Evolutionary conservation across 2,113 vertebrate genomes (phyloP), one percentile per base, ranked within the genome.

Genomic region (Hemibagrus wyckioides): DNA sequence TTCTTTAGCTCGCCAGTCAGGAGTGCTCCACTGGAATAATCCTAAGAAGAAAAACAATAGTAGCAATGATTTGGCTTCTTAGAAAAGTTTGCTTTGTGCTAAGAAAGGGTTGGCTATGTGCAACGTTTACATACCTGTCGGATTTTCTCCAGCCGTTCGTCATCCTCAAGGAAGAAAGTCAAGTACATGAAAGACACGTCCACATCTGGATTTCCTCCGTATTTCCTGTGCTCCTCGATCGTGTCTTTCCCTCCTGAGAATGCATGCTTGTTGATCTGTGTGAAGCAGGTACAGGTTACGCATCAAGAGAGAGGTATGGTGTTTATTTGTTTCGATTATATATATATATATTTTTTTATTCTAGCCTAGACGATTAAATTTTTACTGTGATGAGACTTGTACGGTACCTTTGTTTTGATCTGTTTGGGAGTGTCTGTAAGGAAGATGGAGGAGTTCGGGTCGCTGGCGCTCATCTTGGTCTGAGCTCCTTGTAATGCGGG

Each of bases 391-490:
- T n/a, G n/a, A 23, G 63, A 4, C 33, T 21, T 33, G 41, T 17
- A n/a, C 19, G 3, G 39, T 85, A 99, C 98, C 97, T 99, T 99
- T 91, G 94, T 97, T 93, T 99, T 99, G 91, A 99, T 99, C 94
- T 99, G 97, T 89, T 99, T 99, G 88, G 97, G 92, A 0, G 98
- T 96, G 94, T 99, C 98, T 0, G 96, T 99, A 88, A 99, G 97
- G 94, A 99, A 99, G 92, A 99, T 98, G 48, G 98, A 98, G 39
- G 98, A 97, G 91, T 98, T 99, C 41, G 97, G 92, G 28, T 99
- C 98, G 6, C 98, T 99, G 92, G 98, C 97, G 1, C 97, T 99
- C 98, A 99, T 99, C 93, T 99, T 99, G 83, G 98, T 99, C 92
- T 99, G 98, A 6, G 98, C 98, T 23, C 98, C 98, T 92, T 99